phyloP scores from a whole-genome alignment of 92 coral and sea anemone species.

The Zoanthus sociatus region DNA sequence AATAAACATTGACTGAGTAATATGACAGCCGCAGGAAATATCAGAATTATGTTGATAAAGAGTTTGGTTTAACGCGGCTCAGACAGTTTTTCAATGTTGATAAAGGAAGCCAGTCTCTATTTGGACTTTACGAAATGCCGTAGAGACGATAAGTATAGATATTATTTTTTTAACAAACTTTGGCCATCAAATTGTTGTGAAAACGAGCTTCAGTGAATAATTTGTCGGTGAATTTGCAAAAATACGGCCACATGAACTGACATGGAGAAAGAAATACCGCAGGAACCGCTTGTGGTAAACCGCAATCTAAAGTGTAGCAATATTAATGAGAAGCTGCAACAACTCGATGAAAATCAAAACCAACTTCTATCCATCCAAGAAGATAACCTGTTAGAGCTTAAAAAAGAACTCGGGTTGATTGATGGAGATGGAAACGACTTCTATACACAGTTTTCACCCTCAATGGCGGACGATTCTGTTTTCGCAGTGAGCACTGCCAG shows the following conservation, averaged over 20 bases:
- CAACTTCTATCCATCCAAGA: constrained; percentile 69
- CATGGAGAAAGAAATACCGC: constrained; percentile 2
- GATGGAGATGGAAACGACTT: constrained; percentile 62
- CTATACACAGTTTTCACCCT: constrained; percentile 51
- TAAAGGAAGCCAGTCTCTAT: too few relatives aligned
- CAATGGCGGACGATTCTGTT: constrained; percentile 40
- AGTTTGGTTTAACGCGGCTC: too few relatives aligned
- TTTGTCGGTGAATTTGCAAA: not conserved
- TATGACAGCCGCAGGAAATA: not conserved
- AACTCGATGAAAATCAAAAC: constrained; percentile 50
- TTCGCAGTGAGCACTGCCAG: constrained; percentile 51
- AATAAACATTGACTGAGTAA: not conserved
- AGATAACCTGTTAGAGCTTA: constrained; percentile 76
- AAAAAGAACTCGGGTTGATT: constrained; percentile 79
- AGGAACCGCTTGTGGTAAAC: constrained; percentile 13
- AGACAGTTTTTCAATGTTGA: too few relatives aligned
- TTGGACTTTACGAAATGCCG: too few relatives aligned
- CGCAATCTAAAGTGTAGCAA: constrained; percentile 23
- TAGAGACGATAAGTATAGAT: too few relatives aligned
- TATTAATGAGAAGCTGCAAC: constrained; percentile 48
- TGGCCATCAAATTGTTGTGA: too few relatives aligned
- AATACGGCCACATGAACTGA: not conserved
- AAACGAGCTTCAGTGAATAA: not conserved
- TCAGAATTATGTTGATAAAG: not conserved
- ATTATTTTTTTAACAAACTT: too few relatives aligned